Base-by-base conservation (phyloP, 2,113 vertebrate species). In the Hippocampus barbouri region DNA sequence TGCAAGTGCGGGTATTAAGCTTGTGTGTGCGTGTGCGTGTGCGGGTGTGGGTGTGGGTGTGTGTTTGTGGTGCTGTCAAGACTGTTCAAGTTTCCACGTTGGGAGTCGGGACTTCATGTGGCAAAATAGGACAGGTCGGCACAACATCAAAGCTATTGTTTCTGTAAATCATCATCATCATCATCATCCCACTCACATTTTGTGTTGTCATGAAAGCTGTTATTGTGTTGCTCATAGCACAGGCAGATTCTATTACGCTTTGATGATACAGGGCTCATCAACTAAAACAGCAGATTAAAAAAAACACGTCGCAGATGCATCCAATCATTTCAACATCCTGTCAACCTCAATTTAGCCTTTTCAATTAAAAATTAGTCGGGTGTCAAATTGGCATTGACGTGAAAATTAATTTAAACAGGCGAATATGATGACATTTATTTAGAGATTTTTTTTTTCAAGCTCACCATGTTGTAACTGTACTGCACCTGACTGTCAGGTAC, bases 251-350 rank as follows among this genome's bases (percentile, higher is more conserved):
- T 27, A 73, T 73, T 60, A 63, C 4, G 16, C 23, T 71, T 2
- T 16, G 49, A 65, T 73, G 73, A 67, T 66, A 56, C 66, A 67
- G 72, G 69, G 34, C 69, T 71, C 45, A 40, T 70, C 65, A 81
- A 83, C 83, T 70, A 73, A 86, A 83, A 67, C 76, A 53, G 71
- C 74, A 14, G 70, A 77, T 78, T 81, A 71, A 65, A 76, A 84
- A 65, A 76, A 84, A 83, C 70, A 75, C 30, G 66, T 79, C 78
- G 59, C 18, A 30, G 45, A 51, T 73, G 45, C 64, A 74, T 71
- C 66, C 45, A 77, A 38, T 76, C 43, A 49, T 54, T 79, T 65
- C 59, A 60, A 18, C 73, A 27, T 27, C 41, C 6, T 25, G 5
- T 47, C 43, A 47, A n/a, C 7, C 14, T 47, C n/a, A 2, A 66